Conservation (phyloP, 2,113 vertebrate species). For the Fregata magnificens region DNA sequence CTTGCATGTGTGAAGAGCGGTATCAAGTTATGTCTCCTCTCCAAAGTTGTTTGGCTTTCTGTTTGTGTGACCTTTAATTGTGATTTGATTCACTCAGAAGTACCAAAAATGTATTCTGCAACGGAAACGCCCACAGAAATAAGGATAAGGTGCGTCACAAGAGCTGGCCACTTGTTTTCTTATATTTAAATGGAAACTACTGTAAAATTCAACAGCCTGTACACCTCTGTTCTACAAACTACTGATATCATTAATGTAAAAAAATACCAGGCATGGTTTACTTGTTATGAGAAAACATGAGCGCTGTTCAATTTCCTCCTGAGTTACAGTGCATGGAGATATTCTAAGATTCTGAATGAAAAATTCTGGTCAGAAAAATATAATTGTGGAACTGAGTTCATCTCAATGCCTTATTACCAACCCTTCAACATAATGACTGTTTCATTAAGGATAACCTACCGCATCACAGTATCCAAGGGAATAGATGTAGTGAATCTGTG, state of each 20-base stretch:
- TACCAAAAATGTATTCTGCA: background rate
- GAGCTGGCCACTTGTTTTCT: background rate
- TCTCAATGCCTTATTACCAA: background rate
- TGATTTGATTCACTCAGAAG: background rate
- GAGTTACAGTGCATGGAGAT: background rate
- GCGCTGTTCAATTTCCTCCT: background rate
- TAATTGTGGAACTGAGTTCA: background rate
- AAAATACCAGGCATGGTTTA: background rate
- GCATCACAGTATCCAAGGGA: background rate
- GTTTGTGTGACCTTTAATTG: background rate
- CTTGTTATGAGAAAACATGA: background rate
- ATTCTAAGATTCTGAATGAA: background rate
- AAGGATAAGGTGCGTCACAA: background rate
- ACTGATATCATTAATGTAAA: background rate
- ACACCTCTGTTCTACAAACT: background rate
- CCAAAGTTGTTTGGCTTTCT: background rate
- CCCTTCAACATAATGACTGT: background rate
- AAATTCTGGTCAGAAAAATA: background rate
- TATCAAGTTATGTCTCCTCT: background rate
- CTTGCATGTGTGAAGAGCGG: background rate
- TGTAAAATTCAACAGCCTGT: background rate
- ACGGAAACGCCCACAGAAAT: background rate
- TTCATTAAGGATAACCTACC: background rate
- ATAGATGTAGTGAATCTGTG: accelerated
- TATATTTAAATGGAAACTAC: background rate